A percentile compares a stretch with the other conserved stretches of the same genome.
Evolutionary conservation across 2,888 invertebrate species (phyloP).

Genomic region (Campoplex capitator): DNA sequence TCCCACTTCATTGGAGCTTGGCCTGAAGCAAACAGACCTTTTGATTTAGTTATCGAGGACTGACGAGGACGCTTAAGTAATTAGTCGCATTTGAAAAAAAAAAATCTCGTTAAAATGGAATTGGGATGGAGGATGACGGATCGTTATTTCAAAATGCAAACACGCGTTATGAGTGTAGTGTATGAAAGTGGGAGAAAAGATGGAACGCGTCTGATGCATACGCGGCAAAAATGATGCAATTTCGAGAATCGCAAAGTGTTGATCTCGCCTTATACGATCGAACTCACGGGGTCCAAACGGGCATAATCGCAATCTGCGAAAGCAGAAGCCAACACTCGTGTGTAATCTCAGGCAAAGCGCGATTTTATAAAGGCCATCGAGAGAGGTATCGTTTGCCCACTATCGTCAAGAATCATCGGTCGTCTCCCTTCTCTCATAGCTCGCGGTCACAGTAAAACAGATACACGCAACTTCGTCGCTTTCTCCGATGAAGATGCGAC

Average conservation of each 20-base stretch:
- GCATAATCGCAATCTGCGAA: constrained; percentile 38
- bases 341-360: constrained; percentile 49
- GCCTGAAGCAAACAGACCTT: neutral
- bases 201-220: constrained; percentile 46
- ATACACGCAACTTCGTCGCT: constrained; percentile 69
- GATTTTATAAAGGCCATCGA: constrained; percentile 65
- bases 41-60: neutral
- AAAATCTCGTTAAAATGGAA: constrained; percentile 28
- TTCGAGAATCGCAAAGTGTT: constrained; percentile 38
- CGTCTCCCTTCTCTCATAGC: constrained; percentile 30
- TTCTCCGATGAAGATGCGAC: constrained; percentile 72
- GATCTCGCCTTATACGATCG: constrained; percentile 59
- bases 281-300: constrained; percentile 34
- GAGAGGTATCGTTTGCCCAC: constrained; percentile 65
- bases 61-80: no score
- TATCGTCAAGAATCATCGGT: constrained; percentile 63
- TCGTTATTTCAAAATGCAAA: constrained; percentile 47
- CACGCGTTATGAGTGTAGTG: neutral
- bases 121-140: constrained; percentile 40
- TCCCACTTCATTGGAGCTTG: neutral
- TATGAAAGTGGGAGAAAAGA: neutral
- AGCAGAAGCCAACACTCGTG: constrained; percentile 42
- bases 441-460: constrained; percentile 13
- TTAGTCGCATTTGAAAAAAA: neutral
- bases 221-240: constrained; percentile 52